Conservation (phyloP, 2,888 invertebrate genomes). For the Crepidodera aurea region DNA sequence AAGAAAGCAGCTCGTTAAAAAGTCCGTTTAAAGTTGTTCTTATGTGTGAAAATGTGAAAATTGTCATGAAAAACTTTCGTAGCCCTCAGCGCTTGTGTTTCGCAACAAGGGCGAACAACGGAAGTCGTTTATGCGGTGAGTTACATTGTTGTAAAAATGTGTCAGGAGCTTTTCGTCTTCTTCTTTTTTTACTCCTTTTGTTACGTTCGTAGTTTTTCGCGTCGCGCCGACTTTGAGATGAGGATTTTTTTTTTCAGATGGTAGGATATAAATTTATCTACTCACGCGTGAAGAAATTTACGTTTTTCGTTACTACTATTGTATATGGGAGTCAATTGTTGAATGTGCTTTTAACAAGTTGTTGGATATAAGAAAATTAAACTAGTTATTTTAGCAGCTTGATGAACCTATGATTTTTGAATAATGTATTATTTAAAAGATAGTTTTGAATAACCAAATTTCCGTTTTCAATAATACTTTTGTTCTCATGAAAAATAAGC, state of each 20-base stretch:
- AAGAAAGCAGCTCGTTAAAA: slow-evolving; percentile 21
- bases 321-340: background rate
- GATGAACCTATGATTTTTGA: too few species aligned
- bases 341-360: background rate
- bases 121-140: slow-evolving; percentile 38
- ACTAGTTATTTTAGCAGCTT: too few species aligned
- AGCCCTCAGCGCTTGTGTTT: slow-evolving; percentile 13
- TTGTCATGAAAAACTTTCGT: slow-evolving; percentile 12
- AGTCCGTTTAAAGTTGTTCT: slow-evolving; percentile 17
- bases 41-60: slow-evolving; percentile 14
- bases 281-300: slow-evolving; percentile 9
- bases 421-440: too few species aligned
- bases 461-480: too few species aligned
- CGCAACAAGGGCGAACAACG: slow-evolving; percentile 29
- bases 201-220: slow-evolving; percentile 3
- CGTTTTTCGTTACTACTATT: background rate
- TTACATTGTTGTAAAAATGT: slow-evolving; percentile 36
- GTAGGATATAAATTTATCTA: slow-evolving; percentile 8
- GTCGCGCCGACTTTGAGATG: slow-evolving; percentile 3
- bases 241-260: slow-evolving; percentile 4
- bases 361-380: background rate
- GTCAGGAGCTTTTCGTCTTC: slow-evolving; percentile 22
- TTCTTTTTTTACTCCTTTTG: slow-evolving; percentile 4
- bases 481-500: too few species aligned
- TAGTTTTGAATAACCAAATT: too few species aligned